Evolutionary conservation across 2,113 vertebrate species (phyloP), one percentile per base, ranked within the genome.

Genomic region (Cinclus cinclus): DNA sequence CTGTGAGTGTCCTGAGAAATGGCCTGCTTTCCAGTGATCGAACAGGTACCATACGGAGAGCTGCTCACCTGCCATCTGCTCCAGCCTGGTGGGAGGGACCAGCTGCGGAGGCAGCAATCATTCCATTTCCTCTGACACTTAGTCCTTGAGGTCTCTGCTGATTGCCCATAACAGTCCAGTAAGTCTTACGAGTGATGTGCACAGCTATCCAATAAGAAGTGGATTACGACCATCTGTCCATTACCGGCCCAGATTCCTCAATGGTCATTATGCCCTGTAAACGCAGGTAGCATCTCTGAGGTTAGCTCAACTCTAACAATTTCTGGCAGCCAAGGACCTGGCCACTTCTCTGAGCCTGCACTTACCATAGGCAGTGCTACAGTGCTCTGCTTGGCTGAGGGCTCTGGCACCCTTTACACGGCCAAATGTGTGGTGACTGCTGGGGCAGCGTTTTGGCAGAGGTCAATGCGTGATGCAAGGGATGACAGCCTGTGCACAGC

Each of bases 81-180:
- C 68, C 41, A 71, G 46, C 88, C 74, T 84, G 79, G 41, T 91
- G 70, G 83, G 64, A 92, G 56, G 33, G 30, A 94, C 64, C 82
- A 89, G 73, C 90, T 90, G 94, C 0, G 0, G 47, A 81, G 71
- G 82, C 59, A 55, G 79, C 73, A 65, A 55, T 81, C 68, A 24
- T 41, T 94, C 92, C 3, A 0, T 93, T 89, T 70, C 68, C 93
- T 60, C 85, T 91, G 90, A 92, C 88, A 60, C 68, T 35, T 22
- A 93, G 92, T 78, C 90, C 93, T 94, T 86, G 85, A 93, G 79
- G 75, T 91, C 74, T 94, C 58, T 82, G 81, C 87, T 89, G 76
- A 64, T 52, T 71, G 80, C 65, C 44, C 33, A 2, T 15, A 87
- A 39, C 44, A 60, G 81, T 42, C 85, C 71, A 71, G 9, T 59